Evolutionary conservation across 1,140 invertebrate species (phyloP), one percentile per base, ranked within the genome.

Genomic region (Drusus annulatus): DNA sequence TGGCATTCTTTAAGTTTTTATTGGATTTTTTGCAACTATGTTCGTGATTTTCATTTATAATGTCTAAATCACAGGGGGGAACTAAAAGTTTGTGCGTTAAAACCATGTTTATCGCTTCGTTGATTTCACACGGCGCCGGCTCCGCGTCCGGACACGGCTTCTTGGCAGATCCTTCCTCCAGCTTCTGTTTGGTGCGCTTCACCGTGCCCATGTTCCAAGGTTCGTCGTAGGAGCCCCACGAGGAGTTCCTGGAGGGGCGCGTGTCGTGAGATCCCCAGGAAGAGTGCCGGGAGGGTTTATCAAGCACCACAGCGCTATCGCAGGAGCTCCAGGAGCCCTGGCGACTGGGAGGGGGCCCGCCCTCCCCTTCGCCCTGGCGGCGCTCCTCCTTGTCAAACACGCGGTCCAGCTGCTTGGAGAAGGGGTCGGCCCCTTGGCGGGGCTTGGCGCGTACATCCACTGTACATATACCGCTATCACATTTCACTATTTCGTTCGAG

Each of bases 261-360:
- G 92, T 93, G 85, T 95, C 94, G 50, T 92, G 92, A 4, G 93
- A 94, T 65, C 95, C 94, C 95, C 95, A 96, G 25, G 95, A 96
- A 83, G 94, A 94, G 86, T 96, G 94, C 23, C 95, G 91, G n/a
- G 94, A 95, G 2, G 93, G 90, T 31, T 88, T 86, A 76, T 93
- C 92, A 19, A 93, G 87, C 13, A 93, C 92, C 8, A 94, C 93
- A 16, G 94, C 94, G 85, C 93, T 95, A 86, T 95, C 94, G 87
- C 93, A 94, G 21, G 94, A 95, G 85, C 94, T 95, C 93, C 94
- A 95, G 3, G 94, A 95, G 86, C 93, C 94, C 85, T 95, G 94
- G 23, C 94, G 88, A 81, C 92, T 93, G 19, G 90, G 90, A 19
- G 90, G 90, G 25, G 91, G 89, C 62, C 89, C 88, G 83, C 86